These are phyloP conservation scores for Parauchenoglanis punctatus DNA, from an alignment of 2,797 vertebrate species.

Conservation along the genomic window DNA sequence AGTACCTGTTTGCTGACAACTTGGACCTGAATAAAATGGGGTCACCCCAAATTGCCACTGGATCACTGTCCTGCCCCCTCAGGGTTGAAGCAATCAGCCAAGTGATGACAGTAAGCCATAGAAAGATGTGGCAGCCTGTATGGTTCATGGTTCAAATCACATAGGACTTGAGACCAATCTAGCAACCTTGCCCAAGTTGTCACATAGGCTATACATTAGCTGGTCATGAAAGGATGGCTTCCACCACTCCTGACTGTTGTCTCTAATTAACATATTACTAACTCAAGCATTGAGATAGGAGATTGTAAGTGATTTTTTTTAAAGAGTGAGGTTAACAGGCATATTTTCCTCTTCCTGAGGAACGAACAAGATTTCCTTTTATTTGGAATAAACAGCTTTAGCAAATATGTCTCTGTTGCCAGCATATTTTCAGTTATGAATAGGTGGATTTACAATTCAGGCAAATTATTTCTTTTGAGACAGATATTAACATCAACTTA, in stretches of 20 bases:
- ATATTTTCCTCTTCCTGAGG: slow-evolving; percentile 2
- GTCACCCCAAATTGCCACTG: slow-evolving; percentile 44
- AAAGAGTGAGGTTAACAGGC: not conserved
- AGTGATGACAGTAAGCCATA: slow-evolving; percentile 43
- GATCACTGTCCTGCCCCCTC: slow-evolving; percentile 31
- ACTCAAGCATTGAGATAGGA: slow-evolving; percentile 28
- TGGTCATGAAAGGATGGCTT: slow-evolving; percentile 36
- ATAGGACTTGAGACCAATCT: slow-evolving; percentile 22
- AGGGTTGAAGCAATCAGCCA: slow-evolving; percentile 51
- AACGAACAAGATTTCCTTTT: not conserved
- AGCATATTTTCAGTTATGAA: not conserved
- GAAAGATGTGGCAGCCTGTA: slow-evolving; percentile 32
- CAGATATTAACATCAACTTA: not conserved
- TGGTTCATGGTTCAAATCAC: slow-evolving; percentile 48
- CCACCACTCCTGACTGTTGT: slow-evolving; percentile 41
- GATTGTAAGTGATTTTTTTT: not conserved
- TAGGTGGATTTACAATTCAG: not conserved
- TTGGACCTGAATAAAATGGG: slow-evolving; percentile 35
- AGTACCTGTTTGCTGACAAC: slow-evolving; percentile 39
- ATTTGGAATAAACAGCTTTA: not conserved
- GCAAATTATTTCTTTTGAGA: not conserved
- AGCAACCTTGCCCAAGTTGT: slow-evolving; percentile 16
- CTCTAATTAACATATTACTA: slow-evolving; percentile 17
- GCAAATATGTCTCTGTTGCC: not conserved
- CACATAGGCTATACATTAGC: slow-evolving; percentile 29